These are phyloP conservation scores for Heliocidaris tuberculata DNA, from an alignment of 35 echinoderm and acorn worm genomes.

Conservation along the genomic window DNA sequence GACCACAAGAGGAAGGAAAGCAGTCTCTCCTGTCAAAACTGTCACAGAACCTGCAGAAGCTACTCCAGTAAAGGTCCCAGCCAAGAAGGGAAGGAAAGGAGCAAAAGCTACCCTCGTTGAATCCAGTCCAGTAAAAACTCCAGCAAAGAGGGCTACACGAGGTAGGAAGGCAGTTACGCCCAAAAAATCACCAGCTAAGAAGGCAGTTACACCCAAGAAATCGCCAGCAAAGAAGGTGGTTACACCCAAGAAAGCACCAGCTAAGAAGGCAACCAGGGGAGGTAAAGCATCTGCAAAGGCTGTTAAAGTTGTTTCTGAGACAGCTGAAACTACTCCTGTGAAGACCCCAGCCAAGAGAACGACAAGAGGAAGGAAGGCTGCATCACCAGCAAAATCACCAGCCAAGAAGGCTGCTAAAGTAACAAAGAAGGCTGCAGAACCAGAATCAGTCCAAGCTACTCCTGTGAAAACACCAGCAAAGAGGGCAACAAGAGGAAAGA, in stretches of 20 bases:
- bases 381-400: slow-evolving; percentile 22
- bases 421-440: neutral
- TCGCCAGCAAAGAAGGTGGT: neutral
- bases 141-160: slow-evolving; percentile 46
- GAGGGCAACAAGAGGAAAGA: slow-evolving; percentile 37
- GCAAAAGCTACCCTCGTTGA: neutral
- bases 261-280: slow-evolving; percentile 3
- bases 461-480: slow-evolving; percentile 26
- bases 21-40: neutral
- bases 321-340: slow-evolving; percentile 17
- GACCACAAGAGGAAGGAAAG: slow-evolving; percentile 23
- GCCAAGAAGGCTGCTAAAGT: slow-evolving; percentile 31
- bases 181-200: slow-evolving; percentile 44
- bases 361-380: slow-evolving; percentile 59
- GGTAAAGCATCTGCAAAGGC: slow-evolving; percentile 39
- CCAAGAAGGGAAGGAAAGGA: slow-evolving; percentile 44
- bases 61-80: slow-evolving; percentile 53
- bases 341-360: slow-evolving; percentile 47
- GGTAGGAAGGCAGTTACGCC: slow-evolving; percentile 47
- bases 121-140: slow-evolving; percentile 38
- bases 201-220: neutral
- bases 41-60: slow-evolving; percentile 45
- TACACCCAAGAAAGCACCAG: slow-evolving; percentile 19
- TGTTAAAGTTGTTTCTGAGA: neutral
- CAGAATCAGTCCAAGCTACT: neutral